phyloP scores from a whole-genome alignment of 2,888 invertebrate species.

The Morpho helenor region DNA sequence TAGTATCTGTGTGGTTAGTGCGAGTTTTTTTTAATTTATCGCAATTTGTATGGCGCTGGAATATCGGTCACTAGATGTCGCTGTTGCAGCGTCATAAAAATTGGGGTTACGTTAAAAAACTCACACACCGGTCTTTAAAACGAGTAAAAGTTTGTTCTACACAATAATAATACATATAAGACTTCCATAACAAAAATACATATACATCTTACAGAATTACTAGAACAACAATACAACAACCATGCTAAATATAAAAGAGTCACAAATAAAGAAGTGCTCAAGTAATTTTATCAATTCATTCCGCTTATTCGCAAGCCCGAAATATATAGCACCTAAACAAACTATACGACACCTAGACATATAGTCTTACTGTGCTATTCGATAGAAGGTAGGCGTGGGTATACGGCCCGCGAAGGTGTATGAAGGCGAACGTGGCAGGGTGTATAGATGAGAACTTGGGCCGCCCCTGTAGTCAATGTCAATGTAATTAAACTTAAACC shows the following conservation, averaged over 20 bases:
- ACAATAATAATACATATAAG: too few relatives aligned
- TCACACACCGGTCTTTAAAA: too few relatives aligned
- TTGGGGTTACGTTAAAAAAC: too few relatives aligned
- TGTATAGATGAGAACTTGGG: conserved; percentile 65
- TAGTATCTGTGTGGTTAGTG: too few relatives aligned
- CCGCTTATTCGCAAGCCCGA: conserved; percentile 5
- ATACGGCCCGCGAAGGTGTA: conserved; percentile 72
- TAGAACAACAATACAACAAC: conserved; percentile 1
- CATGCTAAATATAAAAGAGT: conserved; percentile 2
- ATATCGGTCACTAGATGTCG: too few relatives aligned
- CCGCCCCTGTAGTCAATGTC: conserved; percentile 61
- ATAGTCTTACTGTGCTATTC: conserved; percentile 65
- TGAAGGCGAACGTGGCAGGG: conserved; percentile 52
- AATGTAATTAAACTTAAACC: neutral
- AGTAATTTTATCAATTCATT: neutral
- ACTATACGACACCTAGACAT: conserved; percentile 42
- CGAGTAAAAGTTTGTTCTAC: too few relatives aligned
- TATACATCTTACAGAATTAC: too few relatives aligned
- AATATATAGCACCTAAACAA: conserved; percentile 6
- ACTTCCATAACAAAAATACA: too few relatives aligned
- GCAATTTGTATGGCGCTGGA: too few relatives aligned
- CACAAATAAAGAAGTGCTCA: neutral
- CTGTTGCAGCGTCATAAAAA: too few relatives aligned
- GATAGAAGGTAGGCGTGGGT: conserved; percentile 74
- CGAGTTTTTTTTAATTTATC: too few relatives aligned